phyloP scores from a whole-genome alignment of 2,797 vertebrate species.

The Mastacembelus armatus region DNA sequence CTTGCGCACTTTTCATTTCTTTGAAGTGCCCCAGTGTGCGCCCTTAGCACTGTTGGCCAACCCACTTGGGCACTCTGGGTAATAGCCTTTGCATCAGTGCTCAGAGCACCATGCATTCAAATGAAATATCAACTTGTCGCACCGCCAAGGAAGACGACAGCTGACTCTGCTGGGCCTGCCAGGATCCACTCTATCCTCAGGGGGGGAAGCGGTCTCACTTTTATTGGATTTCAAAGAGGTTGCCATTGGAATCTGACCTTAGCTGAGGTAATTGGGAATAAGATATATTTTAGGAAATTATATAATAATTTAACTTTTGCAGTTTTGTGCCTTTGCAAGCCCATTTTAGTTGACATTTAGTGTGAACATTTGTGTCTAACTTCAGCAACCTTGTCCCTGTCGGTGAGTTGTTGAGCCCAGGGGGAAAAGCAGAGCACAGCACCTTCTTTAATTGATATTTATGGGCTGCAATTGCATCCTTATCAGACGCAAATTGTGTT shows the following conservation, averaged over 20 bases:
- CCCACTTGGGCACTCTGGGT: slow-evolving; percentile 78
- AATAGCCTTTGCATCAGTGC: slow-evolving; percentile 81
- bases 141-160: slow-evolving; percentile 77
- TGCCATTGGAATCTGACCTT: slow-evolving; percentile 50
- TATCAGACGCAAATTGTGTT: slow-evolving; percentile 44
- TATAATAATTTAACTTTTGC: slow-evolving; percentile 40
- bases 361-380: slow-evolving; percentile 25
- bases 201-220: slow-evolving; percentile 41
- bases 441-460: slow-evolving; percentile 63
- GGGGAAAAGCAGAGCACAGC: slow-evolving; percentile 26
- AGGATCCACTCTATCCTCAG: slow-evolving; percentile 56
- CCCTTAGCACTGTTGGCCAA: slow-evolving; percentile 60
- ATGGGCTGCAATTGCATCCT: slow-evolving; percentile 46
- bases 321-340: slow-evolving; percentile 31
- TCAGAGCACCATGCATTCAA: slow-evolving; percentile 74
- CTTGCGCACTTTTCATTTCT: slow-evolving; percentile 72
- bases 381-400: slow-evolving; percentile 31
- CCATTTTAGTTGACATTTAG: slow-evolving; percentile 40
- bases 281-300: slow-evolving; percentile 41
- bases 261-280: slow-evolving; percentile 52
- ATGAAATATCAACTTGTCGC: slow-evolving; percentile 85
- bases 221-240: slow-evolving; percentile 68
- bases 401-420: slow-evolving; percentile 34
- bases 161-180: slow-evolving; percentile 69
- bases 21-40: slow-evolving; percentile 65